Evolutionary conservation across 2,113 vertebrate species (phyloP), one percentile per base, ranked within the genome.

Genomic region (Copsychus sechellarum): DNA sequence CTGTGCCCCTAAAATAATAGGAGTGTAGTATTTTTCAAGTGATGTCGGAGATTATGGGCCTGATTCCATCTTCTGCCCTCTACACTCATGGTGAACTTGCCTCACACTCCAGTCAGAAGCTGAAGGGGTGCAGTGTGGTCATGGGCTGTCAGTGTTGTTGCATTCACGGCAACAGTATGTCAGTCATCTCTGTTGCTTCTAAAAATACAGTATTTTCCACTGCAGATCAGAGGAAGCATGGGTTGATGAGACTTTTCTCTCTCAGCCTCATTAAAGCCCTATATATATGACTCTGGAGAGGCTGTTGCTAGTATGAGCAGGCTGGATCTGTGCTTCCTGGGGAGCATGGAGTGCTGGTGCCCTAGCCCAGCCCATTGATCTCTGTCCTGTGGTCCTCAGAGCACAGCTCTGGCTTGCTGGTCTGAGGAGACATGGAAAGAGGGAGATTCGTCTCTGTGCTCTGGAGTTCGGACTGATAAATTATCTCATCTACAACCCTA

Each of bases 401-500:
- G 70, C 28, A 43, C 36, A 70, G 47, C 64, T 74, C 33, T 57
- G 51, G 36, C 67, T 92, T 73, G 33, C 66, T 91, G 54, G 36
- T 66, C 53, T 25, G 19, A 29, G 54, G n/a, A 56, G 56, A 73
- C 47, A 62, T 45, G 60, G 60, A 62, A 40, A 31, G 54, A 66
- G n/a, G 43, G 83, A 92, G 51, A 81, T 96, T 71, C 86, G 78
- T 84, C 73, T 92, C 69, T 95, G n/a, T 78, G 51, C 43, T 81
- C 36, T 1, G 33, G 79, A 91, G 70, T 80, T 28, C 17, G 66
- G 83, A 58, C 93, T 97, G 97, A 97, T 94, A 95, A 96, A 97
- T 96, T 36, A 97, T 93, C 91, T 97, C 84, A 97, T 95, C 95
- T 88, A 29, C 79, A 96, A 90, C 71, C 88, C 81, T 92, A 97